Percentiles rank a stretch among this genome's conserved stretches.
Conservation (phyloP, 2,113 vertebrate genomes). For the Spea multiplicata region DNA sequence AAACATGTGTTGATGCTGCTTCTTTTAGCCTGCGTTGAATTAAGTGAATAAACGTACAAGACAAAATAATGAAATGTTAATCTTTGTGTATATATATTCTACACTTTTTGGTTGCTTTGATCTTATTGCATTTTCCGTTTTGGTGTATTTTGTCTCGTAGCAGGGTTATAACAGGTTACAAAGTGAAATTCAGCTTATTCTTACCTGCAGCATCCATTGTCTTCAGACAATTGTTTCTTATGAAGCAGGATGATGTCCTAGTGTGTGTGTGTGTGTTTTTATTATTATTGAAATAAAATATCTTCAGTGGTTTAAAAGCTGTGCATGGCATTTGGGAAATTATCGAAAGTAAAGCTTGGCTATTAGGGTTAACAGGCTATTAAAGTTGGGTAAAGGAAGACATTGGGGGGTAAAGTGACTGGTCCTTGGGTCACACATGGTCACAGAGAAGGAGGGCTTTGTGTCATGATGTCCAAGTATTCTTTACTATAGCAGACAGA, state of each 20-base stretch:
- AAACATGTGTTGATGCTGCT: too few relatives aligned
- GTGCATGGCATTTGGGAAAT: neutral
- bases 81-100: too few relatives aligned
- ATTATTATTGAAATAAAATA: neutral
- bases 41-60: too few relatives aligned
- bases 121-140: neutral
- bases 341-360: slow-evolving; percentile 10
- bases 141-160: neutral
- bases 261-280: slow-evolving; percentile 1
- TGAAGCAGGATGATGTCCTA: slow-evolving; percentile 1
- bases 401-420: slow-evolving; percentile 25
- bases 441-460: neutral
- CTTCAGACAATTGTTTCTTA: slow-evolving; percentile 10
- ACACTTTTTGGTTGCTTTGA: neutral
- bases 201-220: neutral
- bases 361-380: slow-evolving; percentile 27
- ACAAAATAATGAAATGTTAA: too few relatives aligned
- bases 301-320: slow-evolving; percentile 17
- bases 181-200: neutral
- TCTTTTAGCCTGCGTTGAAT: too few relatives aligned
- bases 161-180: neutral
- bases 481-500: neutral
- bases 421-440: slow-evolving; percentile 13
- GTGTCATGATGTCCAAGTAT: neutral
- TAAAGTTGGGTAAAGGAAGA: slow-evolving; percentile 27